A percentile compares a stretch with the other conserved stretches of the same genome.
phyloP scores from a whole-genome alignment of 2,888 invertebrate genomes.

The Sphecodes monilicornis region DNA sequence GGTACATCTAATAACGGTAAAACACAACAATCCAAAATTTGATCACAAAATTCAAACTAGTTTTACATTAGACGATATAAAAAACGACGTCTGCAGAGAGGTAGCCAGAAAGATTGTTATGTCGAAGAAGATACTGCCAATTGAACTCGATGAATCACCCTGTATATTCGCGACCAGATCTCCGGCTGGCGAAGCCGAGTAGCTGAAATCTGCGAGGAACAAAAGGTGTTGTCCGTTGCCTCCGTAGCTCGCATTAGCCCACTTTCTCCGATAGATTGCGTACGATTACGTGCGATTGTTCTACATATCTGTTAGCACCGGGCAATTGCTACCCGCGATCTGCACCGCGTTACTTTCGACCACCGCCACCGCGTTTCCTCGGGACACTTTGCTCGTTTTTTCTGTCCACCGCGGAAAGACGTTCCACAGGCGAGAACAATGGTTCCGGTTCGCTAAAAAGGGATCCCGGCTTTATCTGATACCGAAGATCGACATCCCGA shows the following conservation, averaged over 20 bases:
- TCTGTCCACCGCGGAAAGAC: neutral
- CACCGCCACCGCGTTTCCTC: slow-evolving; percentile 5
- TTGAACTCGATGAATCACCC: neutral
- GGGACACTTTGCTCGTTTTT: neutral
- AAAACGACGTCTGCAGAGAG: neutral
- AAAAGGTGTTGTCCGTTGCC: slow-evolving; percentile 64
- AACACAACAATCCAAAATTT: neutral
- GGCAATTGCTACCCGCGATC: slow-evolving; percentile 39
- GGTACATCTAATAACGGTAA: neutral
- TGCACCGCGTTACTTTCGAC: slow-evolving; percentile 53
- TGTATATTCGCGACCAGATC: neutral
- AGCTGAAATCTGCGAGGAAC: slow-evolving; percentile 54
- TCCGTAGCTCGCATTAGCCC: slow-evolving; percentile 66
- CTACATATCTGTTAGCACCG: slow-evolving; percentile 65
- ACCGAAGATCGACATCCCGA: slow-evolving; percentile 39
- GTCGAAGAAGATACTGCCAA: neutral
- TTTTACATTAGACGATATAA: no score
- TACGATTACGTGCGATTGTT: slow-evolving; percentile 72
- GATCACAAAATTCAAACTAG: neutral
- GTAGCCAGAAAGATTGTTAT: neutral
- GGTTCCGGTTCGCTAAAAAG: slow-evolving; percentile 18
- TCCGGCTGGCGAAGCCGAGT: slow-evolving; percentile 17
- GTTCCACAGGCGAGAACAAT: slow-evolving; percentile 35
- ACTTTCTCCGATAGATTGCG: slow-evolving; percentile 73
- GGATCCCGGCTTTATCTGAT: slow-evolving; percentile 36